Evolutionary conservation across 2,888 invertebrate genomes (phyloP).

Genomic region (Dendrolimus houi): DNA sequence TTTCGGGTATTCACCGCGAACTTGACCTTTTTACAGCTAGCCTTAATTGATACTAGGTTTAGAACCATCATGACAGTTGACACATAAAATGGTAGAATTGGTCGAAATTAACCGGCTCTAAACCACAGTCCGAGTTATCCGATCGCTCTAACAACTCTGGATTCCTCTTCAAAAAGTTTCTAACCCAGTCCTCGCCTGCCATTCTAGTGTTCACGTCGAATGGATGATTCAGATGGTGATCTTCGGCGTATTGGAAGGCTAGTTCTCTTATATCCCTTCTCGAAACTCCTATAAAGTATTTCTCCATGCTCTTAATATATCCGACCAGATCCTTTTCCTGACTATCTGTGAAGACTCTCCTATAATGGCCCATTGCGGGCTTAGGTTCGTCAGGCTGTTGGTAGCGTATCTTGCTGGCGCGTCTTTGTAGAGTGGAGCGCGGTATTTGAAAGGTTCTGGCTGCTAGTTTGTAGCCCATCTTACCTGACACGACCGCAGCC

Average conservation of each 20-base stretch:
- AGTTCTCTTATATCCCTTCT: conserved; percentile 63
- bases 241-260: conserved; percentile 70
- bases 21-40: conserved; percentile 36
- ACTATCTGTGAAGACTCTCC: conserved; percentile 65
- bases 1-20: conserved; percentile 34
- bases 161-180: conserved; percentile 66
- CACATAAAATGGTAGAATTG: conserved; percentile 73
- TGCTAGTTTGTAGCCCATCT: conserved; percentile 70
- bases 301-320: conserved; percentile 70
- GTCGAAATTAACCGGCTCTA: conserved; percentile 68
- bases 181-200: conserved; percentile 72
- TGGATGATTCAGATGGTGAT: conserved; percentile 59
- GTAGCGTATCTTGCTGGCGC: conserved; percentile 67
- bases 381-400: conserved; percentile 61
- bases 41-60: conserved; percentile 21
- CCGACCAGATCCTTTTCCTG: conserved; percentile 68
- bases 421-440: conserved; percentile 63
- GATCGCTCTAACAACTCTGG: conserved; percentile 58
- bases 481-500: conserved; percentile 67
- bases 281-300: conserved; percentile 67
- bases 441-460: conserved; percentile 69
- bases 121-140: conserved; percentile 43
- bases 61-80: conserved; percentile 58
- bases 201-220: conserved; percentile 65
- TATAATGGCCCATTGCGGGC: conserved; percentile 66